A percentile compares a stretch with the other conserved stretches of the same genome.
These are phyloP conservation scores for Gobio gobio DNA, from an alignment of 2,113 vertebrate species.

Conservation along the genomic window DNA sequence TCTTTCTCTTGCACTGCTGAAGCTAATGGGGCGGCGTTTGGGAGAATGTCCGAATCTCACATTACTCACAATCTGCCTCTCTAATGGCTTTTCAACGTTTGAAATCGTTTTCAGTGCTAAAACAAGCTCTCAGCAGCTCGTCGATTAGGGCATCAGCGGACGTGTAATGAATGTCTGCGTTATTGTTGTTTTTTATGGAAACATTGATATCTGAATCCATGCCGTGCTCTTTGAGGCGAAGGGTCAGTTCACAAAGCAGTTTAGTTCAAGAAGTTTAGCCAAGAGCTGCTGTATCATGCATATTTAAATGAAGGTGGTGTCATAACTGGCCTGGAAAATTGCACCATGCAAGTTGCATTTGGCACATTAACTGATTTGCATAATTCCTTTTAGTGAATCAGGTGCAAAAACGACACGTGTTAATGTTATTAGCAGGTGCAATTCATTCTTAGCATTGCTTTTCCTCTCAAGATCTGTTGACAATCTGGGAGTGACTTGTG, in stretches of 20 bases:
- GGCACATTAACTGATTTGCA: background rate
- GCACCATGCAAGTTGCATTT: background rate
- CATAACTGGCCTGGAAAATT: background rate
- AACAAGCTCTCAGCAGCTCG: background rate
- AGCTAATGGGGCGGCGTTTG: conserved; percentile 49
- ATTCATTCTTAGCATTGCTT: background rate
- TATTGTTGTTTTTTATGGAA: background rate
- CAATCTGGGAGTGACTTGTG: conserved; percentile 17
- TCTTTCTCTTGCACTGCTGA: conserved; percentile 4
- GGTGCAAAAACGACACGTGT: background rate
- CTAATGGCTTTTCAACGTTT: conserved; percentile 49
- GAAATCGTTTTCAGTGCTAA: conserved; percentile 21
- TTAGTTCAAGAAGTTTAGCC: background rate
- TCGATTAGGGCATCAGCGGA: conserved; percentile 1
- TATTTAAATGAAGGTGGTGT: background rate
- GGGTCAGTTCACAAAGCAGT: background rate
- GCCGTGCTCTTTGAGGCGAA: background rate
- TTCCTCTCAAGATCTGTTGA: background rate
- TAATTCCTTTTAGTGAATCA: background rate
- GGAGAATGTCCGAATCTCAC: conserved; percentile 48
- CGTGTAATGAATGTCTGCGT: background rate
- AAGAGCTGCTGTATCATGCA: background rate
- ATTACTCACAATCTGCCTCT: conserved; percentile 53
- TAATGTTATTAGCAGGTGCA: background rate
- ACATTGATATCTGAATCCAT: conserved; percentile 14